A percentile compares a stretch with the other conserved stretches of the same genome.
phyloP scores from a whole-genome alignment of 2,113 vertebrate genomes.

The Rhagologus leucostigma region DNA sequence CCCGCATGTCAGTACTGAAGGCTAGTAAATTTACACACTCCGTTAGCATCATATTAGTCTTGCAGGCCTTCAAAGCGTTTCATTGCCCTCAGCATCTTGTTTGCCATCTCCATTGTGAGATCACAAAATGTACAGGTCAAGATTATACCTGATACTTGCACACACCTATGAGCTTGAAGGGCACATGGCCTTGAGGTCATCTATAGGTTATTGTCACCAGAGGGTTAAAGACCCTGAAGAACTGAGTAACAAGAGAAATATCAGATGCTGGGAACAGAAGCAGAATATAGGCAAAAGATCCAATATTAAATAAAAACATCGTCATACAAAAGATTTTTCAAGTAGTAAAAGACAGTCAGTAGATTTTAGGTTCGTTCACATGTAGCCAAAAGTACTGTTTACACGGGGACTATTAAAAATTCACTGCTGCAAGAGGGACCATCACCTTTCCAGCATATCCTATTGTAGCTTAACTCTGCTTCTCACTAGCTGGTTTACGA shows the following conservation, averaged over 20 bases:
- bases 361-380: not conserved
- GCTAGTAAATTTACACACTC: not conserved
- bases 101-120: not conserved
- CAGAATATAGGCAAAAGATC: not conserved
- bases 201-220: not conserved
- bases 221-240: not conserved
- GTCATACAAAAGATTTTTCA: not conserved
- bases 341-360: not conserved
- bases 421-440: not conserved
- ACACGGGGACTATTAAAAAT: not conserved
- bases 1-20: not conserved
- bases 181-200: not conserved
- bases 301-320: not conserved
- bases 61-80: not conserved
- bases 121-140: not conserved
- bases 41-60: not conserved
- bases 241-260: fast-evolving
- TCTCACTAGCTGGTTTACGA: not conserved
- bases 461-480: not conserved
- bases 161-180: not conserved
- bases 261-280: not conserved
- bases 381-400: not conserved
- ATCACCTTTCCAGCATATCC: not conserved
- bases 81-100: not conserved
- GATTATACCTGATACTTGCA: not conserved